phyloP scores from a whole-genome alignment of 1,140 invertebrate genomes.

The Helicorthomorpha holstii region DNA sequence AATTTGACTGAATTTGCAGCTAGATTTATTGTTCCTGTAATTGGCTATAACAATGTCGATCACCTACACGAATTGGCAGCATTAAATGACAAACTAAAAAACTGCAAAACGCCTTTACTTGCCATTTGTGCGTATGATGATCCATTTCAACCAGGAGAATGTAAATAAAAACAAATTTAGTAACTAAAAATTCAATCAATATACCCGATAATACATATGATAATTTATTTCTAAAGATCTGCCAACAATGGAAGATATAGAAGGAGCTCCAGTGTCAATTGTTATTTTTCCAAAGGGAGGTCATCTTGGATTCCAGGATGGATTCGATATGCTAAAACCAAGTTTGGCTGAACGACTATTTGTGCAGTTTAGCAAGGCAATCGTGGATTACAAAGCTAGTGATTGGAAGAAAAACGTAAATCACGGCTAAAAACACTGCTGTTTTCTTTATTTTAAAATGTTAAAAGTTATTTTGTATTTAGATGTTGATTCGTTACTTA shows the following conservation, averaged over 20 bases:
- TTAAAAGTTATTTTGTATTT: too few species aligned
- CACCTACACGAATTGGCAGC: not conserved
- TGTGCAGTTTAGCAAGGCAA: not conserved
- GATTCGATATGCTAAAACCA: not conserved
- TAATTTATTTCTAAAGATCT: not conserved
- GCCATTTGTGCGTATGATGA: not conserved
- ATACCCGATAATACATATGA: not conserved
- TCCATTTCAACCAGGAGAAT: not conserved
- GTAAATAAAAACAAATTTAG: not conserved
- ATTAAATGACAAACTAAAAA: not conserved
- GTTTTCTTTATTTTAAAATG: too few species aligned
- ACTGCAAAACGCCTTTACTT: not conserved
- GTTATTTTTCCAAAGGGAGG: not conserved
- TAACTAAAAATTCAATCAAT: not conserved
- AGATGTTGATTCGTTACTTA: too few species aligned
- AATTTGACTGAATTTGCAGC: not conserved
- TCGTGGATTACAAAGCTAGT: not conserved
- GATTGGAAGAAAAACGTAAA: not conserved
- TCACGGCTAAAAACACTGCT: not conserved
- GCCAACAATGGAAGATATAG: not conserved
- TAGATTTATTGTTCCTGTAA: not conserved
- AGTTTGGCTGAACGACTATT: not conserved
- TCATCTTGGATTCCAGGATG: not conserved
- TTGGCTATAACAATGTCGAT: not conserved
- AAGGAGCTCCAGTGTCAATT: not conserved